A percentile compares a stretch with the other conserved stretches of the same genome.
Conservation (phyloP, 1,140 invertebrate species). For the Anastrepha ludens region DNA sequence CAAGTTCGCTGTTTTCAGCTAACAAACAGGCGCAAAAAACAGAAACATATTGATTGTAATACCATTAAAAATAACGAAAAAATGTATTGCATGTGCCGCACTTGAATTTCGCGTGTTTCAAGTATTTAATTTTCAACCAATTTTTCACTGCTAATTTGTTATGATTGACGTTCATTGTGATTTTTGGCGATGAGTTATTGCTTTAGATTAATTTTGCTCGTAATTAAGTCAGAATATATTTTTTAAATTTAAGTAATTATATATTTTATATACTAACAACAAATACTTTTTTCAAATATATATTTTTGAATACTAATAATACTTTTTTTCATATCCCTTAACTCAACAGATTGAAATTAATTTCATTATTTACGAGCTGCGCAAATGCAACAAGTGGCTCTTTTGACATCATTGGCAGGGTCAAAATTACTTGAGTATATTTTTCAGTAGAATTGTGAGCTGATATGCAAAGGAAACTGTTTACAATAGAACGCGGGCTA, state of each 20-base stretch:
- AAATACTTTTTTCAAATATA: not conserved
- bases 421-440: not conserved
- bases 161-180: constrained; percentile 7
- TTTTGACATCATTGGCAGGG: not conserved
- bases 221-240: not conserved
- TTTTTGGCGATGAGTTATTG: not conserved
- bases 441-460: not conserved
- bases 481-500: too few species aligned
- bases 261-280: not conserved
- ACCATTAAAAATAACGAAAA: not conserved
- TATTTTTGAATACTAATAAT: not conserved
- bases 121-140: not conserved
- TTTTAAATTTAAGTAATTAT: not conserved
- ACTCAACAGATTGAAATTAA: too few species aligned
- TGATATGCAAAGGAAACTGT: too few species aligned
- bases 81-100: not conserved
- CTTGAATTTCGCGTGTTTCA: constrained; percentile 39
- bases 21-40: not conserved
- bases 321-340: not conserved
- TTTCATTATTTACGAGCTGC: too few species aligned
- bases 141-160: constrained; percentile 34
- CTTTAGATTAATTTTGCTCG: not conserved
- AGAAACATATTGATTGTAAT: not conserved
- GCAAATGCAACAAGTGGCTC: not conserved
- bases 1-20: not conserved